Evolutionary conservation across 2,797 vertebrate genomes (phyloP).

Genomic region (Anas bahamensis): DNA sequence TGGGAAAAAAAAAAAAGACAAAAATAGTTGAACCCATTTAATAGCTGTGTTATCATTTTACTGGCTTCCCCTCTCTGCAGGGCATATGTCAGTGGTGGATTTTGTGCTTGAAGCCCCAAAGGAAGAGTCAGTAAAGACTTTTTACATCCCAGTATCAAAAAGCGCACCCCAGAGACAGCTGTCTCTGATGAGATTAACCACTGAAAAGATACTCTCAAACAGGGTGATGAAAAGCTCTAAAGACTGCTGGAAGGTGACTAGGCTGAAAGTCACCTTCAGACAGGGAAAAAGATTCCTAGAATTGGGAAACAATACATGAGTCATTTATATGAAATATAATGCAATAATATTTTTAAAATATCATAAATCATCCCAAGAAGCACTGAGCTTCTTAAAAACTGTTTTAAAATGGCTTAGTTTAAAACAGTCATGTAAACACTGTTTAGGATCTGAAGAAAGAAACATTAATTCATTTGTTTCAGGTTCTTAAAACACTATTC

Average conservation of each 20-base stretch:
- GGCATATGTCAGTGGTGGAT: neutral
- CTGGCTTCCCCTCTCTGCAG: neutral
- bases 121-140: neutral
- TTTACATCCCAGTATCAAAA: slow-evolving; percentile 10
- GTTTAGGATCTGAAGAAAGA: neutral
- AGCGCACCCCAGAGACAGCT: slow-evolving; percentile 21
- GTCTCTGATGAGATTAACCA: slow-evolving; percentile 44
- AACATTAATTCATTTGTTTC: neutral
- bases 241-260: slow-evolving; percentile 39
- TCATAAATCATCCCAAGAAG: neutral
- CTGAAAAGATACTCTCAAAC: slow-evolving; percentile 61
- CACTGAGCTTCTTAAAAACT: neutral
- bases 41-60: slow-evolving; percentile 15
- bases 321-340: slow-evolving; percentile 24
- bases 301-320: neutral
- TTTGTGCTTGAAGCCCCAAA: slow-evolving; percentile 18
- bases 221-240: slow-evolving; percentile 53
- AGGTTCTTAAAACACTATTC: neutral
- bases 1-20: neutral
- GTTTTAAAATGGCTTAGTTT: neutral
- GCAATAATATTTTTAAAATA: neutral
- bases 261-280: slow-evolving; percentile 60
- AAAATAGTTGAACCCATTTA: neutral
- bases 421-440: neutral
- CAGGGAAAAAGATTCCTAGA: neutral